Evolutionary conservation across 2,797 vertebrate genomes (phyloP).

Genomic region (Gymnothorax reevesii): DNA sequence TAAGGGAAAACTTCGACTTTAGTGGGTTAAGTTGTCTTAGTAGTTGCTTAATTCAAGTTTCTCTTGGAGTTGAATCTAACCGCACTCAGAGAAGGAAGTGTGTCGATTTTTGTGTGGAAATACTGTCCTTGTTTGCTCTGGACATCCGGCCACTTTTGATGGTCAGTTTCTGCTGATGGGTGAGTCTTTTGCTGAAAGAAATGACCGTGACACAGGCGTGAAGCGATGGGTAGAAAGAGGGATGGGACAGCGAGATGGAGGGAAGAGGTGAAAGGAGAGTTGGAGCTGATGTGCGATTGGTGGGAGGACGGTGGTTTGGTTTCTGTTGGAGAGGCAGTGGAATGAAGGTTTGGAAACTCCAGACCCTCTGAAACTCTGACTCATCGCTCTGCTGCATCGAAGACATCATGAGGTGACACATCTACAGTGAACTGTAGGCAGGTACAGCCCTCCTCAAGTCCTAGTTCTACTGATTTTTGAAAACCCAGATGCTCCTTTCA

Average conservation of each 20-base stretch:
- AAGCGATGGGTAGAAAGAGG: no score
- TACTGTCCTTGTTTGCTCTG: neutral
- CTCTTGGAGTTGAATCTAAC: neutral
- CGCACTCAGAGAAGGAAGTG: neutral
- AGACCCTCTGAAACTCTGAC: neutral
- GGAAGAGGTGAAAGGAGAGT: neutral
- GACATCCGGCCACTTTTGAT: neutral
- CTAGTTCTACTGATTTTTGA: no score
- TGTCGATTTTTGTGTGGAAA: neutral
- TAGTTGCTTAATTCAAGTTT: neutral
- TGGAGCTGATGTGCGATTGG: no score
- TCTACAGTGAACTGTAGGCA: neutral
- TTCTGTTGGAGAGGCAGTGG: neutral
- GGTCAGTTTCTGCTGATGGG: neutral
- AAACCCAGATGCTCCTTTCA: no score
- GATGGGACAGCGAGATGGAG: neutral
- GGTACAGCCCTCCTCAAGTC: no score
- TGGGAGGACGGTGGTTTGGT: neutral
- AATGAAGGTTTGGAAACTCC: neutral
- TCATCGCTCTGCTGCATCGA: neutral
- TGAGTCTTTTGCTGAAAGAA: neutral
- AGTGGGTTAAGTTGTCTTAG: neutral
- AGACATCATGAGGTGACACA: neutral
- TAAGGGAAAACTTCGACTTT: constrained; percentile 17
- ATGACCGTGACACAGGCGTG: no score